Conservation (phyloP, 2,888 invertebrate species). For the Cerastis rubricosa region DNA sequence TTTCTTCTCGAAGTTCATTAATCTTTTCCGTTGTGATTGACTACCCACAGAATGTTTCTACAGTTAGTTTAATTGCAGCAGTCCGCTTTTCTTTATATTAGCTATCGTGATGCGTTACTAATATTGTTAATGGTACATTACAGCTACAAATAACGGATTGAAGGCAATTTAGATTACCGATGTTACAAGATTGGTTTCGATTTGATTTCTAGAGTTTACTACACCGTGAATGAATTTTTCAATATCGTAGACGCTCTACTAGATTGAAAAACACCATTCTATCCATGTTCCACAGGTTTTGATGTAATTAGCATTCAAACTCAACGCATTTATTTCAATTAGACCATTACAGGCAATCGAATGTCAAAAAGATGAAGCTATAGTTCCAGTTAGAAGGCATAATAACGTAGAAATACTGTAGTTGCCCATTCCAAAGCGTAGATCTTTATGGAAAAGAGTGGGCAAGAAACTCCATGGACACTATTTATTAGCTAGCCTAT, state of each 20-base stretch:
- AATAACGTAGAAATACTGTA: not conserved
- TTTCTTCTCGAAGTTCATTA: constrained; percentile 57
- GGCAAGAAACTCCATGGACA: not conserved
- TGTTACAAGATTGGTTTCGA: constrained; percentile 18
- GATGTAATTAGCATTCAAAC: not conserved
- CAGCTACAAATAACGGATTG: constrained; percentile 51
- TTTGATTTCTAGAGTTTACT: constrained; percentile 8
- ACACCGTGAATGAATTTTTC: not conserved
- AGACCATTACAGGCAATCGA: not conserved
- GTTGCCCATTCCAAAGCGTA: not conserved
- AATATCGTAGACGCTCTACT: not conserved
- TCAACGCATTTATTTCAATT: not conserved
- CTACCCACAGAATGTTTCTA: constrained; percentile 36
- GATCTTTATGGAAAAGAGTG: not conserved
- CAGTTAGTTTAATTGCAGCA: constrained; percentile 59
- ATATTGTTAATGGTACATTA: constrained; percentile 36
- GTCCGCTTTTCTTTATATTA: constrained; percentile 41
- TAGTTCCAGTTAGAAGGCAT: not conserved
- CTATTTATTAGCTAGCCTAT: not conserved
- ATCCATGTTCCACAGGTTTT: not conserved
- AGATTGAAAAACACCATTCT: not conserved
- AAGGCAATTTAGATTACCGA: constrained; percentile 17
- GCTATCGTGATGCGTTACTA: constrained; percentile 54
- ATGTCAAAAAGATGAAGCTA: not conserved
- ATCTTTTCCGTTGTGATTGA: constrained; percentile 48